Conservation (phyloP, 2,888 invertebrate genomes). For the Smittia aterrima region DNA sequence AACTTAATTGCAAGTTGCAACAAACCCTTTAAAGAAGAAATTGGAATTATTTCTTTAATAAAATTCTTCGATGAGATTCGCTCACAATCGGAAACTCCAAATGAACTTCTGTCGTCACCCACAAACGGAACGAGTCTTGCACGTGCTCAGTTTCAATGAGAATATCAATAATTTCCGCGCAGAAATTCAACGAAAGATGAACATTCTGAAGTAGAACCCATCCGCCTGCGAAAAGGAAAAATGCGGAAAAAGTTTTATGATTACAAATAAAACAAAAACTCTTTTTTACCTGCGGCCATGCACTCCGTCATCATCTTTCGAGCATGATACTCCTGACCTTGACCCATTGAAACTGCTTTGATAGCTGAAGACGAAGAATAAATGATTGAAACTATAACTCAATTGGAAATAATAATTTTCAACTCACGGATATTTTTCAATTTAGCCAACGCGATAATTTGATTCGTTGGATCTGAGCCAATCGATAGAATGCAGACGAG, state of each 20-base stretch:
- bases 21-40: constrained; percentile 55
- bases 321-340: constrained; percentile 88
- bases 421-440: constrained; percentile 75
- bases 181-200: constrained; percentile 92
- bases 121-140: constrained; percentile 80
- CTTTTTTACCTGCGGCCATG: constrained; percentile 57
- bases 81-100: constrained; percentile 79
- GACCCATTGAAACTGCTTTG: constrained; percentile 94
- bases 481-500: constrained; percentile 90
- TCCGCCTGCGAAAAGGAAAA: constrained; percentile 60
- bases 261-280: no score
- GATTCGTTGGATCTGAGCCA: constrained; percentile 95
- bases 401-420: neutral
- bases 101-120: constrained; percentile 95
- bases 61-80: neutral
- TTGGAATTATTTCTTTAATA: neutral
- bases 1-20: constrained; percentile 93
- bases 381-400: neutral
- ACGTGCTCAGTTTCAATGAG: constrained; percentile 80
- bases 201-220: constrained; percentile 96
- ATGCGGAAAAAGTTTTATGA: no score
- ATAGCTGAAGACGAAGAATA: constrained; percentile 57
- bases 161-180: constrained; percentile 87
- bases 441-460: constrained; percentile 84
- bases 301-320: constrained; percentile 77